A percentile compares a stretch with the other conserved stretches of the same genome.
Evolutionary conservation across 2,113 vertebrate genomes (phyloP).

Genomic region (Beaufortia kweichowensis): DNA sequence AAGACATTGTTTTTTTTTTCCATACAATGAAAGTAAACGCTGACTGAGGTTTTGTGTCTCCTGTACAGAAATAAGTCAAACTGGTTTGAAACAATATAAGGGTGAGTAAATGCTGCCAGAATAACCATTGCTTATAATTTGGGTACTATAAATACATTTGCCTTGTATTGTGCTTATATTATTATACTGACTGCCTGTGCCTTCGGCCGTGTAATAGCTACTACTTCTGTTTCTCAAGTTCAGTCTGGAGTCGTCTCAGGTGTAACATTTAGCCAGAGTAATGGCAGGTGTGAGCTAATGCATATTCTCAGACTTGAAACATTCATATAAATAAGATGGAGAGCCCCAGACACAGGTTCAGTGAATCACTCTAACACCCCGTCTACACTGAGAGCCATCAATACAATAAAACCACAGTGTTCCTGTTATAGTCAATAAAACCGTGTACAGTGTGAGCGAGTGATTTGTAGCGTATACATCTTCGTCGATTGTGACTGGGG

Average conservation of each 20-base stretch:
- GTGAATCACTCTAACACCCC: constrained; percentile 71
- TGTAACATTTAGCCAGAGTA: constrained; percentile 69
- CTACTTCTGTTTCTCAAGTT: constrained; percentile 54
- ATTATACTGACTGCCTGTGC: background rate
- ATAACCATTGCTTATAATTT: background rate
- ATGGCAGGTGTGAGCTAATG: constrained; percentile 70
- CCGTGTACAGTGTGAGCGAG: background rate
- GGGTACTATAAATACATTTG: too few species aligned
- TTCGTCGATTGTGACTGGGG: background rate
- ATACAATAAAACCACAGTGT: constrained; percentile 5
- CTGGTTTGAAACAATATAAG: too few species aligned
- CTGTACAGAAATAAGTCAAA: too few species aligned
- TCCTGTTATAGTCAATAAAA: constrained; percentile 9
- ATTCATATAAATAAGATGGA: constrained; percentile 73
- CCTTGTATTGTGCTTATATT: too few species aligned
- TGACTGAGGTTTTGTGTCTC: too few species aligned
- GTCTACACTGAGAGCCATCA: constrained; percentile 41
- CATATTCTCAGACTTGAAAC: constrained; percentile 74
- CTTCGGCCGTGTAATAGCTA: constrained; percentile 35
- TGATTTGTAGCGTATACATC: background rate
- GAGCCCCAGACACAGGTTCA: constrained; percentile 64
- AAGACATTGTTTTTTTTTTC: too few species aligned
- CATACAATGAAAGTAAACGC: too few species aligned
- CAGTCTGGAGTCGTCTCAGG: constrained; percentile 66
- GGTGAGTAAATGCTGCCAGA: too few species aligned